Evolutionary conservation across 1,140 invertebrate genomes (phyloP), one percentile per base, ranked within the genome.

Genomic region (Drosophila nigrodunni): DNA sequence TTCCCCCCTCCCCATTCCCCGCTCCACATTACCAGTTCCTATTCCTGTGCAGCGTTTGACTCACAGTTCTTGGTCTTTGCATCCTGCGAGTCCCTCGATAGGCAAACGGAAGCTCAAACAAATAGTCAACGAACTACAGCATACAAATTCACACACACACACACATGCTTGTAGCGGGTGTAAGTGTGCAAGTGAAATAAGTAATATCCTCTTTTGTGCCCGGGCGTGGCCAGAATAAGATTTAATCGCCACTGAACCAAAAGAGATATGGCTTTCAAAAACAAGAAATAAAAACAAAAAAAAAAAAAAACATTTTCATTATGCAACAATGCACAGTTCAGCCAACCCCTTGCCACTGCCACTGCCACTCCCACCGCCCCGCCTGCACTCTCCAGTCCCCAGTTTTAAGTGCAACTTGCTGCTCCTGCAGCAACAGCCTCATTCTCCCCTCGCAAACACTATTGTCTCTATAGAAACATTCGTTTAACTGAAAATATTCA

Each of bases 201-300:
- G 71, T 77, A 77, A 77, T 77, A 77, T 74, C 64, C 74, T 77
- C 62, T 62, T 55, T 72, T 55, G 61, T 54, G 64, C 18, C 60
- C 9, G 71, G 59, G 64, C 57, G 71, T 52, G 59, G 58, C 59
- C 46, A 64, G 62, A 43, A 67, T 46, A 60, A 72, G 69, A 76
- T 76, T 76, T 72, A 76, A 76, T 76, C 74, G 74, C 68, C 68
- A 65, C 21, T 25, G 43, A 58, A 58, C 57, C 66, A 34, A 60
- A 69, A 65, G 62, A 54, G 50, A 52, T 64, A 43, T 64, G 60
- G 34, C 13, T 41, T 18, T 54, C 37, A 58, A 62, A 21, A 46
- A 43, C 3, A 30, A 30, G 6, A 7, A 52, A 35, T 18, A 5
- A 46, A 7, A 52, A 35, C n/a, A 5, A 46, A 10, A 57, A 18